Percentiles rank a stretch among this genome's conserved stretches.
These are phyloP conservation scores for Cartodere bifasciata DNA, from an alignment of 2,888 invertebrate genomes.

Conservation along the genomic window DNA sequence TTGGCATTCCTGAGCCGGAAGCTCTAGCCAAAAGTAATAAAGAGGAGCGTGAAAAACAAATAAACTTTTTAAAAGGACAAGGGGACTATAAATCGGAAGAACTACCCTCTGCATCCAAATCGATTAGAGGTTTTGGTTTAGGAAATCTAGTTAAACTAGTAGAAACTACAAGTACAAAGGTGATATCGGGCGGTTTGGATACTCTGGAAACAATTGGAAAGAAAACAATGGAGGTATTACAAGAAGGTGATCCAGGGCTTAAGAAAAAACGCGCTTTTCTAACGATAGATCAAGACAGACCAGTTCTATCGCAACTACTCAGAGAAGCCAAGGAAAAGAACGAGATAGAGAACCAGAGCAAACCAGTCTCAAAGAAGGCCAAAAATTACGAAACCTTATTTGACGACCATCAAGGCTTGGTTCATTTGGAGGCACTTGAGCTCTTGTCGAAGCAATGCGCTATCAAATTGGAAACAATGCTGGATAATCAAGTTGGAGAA, in stretches of 20 bases:
- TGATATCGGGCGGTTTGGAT: slow-evolving; percentile 68
- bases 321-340: slow-evolving; percentile 61
- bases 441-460: slow-evolving; percentile 75
- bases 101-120: slow-evolving; percentile 3
- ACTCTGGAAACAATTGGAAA: slow-evolving; percentile 88
- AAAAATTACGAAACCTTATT: slow-evolving; percentile 66
- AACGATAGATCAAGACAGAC: slow-evolving; percentile 45
- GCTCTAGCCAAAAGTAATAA: slow-evolving; percentile 49
- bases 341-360: slow-evolving; percentile 39
- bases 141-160: slow-evolving; percentile 55
- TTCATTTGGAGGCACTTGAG: slow-evolving; percentile 83
- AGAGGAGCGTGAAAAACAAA: slow-evolving; percentile 21
- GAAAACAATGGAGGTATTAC: slow-evolving; percentile 86
- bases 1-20: slow-evolving; percentile 74
- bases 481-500: slow-evolving; percentile 43
- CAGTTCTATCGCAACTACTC: slow-evolving; percentile 48
- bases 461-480: slow-evolving; percentile 55
- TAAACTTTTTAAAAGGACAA: slow-evolving; percentile 2
- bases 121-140: slow-evolving; percentile 39
- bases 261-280: slow-evolving; percentile 64
- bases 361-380: slow-evolving; percentile 36
- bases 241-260: slow-evolving; percentile 83
- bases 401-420: slow-evolving; percentile 79
- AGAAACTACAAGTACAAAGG: slow-evolving; percentile 46
- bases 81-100: too few relatives aligned